Base-by-base conservation (phyloP, 2,113 vertebrate genomes). In the Albula glossodonta region DNA sequence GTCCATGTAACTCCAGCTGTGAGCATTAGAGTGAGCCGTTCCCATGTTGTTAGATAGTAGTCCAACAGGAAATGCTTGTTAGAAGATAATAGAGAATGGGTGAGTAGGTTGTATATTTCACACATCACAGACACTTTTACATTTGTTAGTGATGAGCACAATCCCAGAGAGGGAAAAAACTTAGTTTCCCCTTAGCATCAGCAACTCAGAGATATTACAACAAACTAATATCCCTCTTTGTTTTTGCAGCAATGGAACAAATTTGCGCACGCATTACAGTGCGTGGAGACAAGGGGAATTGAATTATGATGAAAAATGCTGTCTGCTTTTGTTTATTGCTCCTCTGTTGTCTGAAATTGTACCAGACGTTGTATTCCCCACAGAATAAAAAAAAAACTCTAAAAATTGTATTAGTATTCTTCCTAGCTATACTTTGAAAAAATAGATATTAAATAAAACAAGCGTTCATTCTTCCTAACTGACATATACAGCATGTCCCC, bases 241-340 rank as follows among this genome's bases (percentile, higher is more conserved):
- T 2, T 10, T 9, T 8, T 74, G 19, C 70, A 74, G 70, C 70
- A 22, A 74, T 31, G 5, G 70, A 31, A 74, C 70, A 70, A 70
- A 70, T 70, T 70, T 70, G 63, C 63, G 31, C 70, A 74, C 70
- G 10, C n/a, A 74, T 31, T 25, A 74, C 70, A 31, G 70, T 74
- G 60, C 22, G 70, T 74, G 70, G 70, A 74, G 19, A 70, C 63
- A 70, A n/a, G 63, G 56, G 22, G 70, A 74, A 74, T 74, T 74
- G 22, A 74, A 74, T 74, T 74, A 74, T 31, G n/a, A 22, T 31
- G 22, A 74, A 74, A 74, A 31, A 74, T 74, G 70, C 70, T 74
- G 70, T 74, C 70, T 74, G 70, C 70, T 74, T 74, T 74, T n/a
- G 70, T 74, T 74, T 74, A 74, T 74, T 74, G 70, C 70, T 74